Evolutionary conservation across 2,113 vertebrate species (phyloP).

Genomic region (Vanacampus margaritifer): DNA sequence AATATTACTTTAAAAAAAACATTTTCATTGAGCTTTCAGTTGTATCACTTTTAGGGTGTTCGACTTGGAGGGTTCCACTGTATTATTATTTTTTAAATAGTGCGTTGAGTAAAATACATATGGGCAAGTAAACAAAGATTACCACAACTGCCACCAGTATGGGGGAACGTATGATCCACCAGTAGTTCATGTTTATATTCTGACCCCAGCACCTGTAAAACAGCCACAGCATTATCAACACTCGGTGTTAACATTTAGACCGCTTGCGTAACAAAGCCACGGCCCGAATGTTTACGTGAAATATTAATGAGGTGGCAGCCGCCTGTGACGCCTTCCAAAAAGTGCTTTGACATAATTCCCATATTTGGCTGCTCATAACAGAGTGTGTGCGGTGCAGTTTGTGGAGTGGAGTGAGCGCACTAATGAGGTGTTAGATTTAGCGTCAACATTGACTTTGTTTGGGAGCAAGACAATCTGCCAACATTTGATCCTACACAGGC

Average conservation of each 20-base stretch:
- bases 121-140: slow-evolving; percentile 41
- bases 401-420: neutral
- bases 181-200: slow-evolving; percentile 89
- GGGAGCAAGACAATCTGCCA: neutral
- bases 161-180: slow-evolving; percentile 93
- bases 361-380: slow-evolving; percentile 10
- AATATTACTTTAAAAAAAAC: too few species aligned
- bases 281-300: slow-evolving; percentile 5
- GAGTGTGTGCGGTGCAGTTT: neutral
- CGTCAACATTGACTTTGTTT: slow-evolving; percentile 7
- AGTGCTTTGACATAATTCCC: neutral
- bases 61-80: too few species aligned
- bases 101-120: too few species aligned
- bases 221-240: slow-evolving; percentile 3
- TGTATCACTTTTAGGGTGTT: too few species aligned
- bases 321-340: neutral
- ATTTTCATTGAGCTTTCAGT: too few species aligned
- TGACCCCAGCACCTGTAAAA: slow-evolving; percentile 85
- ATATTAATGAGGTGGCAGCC: slow-evolving; percentile 14
- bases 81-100: too few species aligned
- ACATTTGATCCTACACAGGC: neutral
- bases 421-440: slow-evolving; percentile 16
- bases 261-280: neutral
- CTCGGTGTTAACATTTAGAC: neutral
- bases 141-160: slow-evolving; percentile 91